phyloP scores from a whole-genome alignment of 2,888 invertebrate genomes.

The Lasioglossum lativentre region DNA sequence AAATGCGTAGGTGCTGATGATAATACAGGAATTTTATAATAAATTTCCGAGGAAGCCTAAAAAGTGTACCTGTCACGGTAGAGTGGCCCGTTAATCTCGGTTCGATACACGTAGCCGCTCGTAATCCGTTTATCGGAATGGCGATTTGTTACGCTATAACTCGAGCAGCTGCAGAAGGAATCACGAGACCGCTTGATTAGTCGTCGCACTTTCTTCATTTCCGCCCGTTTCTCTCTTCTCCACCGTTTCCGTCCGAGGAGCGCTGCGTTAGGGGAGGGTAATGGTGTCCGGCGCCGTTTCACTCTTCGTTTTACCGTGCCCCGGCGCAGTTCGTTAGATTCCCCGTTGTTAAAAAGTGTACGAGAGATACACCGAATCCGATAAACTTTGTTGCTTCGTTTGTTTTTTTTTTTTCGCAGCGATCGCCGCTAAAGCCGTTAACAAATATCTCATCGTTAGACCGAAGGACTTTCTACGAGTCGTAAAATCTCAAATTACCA shows the following conservation, averaged over 20 bases:
- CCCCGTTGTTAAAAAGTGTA: neutral
- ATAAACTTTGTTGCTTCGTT: neutral
- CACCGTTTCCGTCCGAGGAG: neutral
- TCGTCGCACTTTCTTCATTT: slow-evolving; percentile 12
- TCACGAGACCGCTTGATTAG: slow-evolving; percentile 20
- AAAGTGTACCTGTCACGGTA: neutral
- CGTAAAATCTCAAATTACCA: neutral
- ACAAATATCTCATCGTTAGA: neutral
- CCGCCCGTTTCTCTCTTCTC: neutral
- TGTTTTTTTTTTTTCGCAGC: neutral
- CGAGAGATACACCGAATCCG: neutral
- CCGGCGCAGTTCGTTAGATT: slow-evolving; percentile 26
- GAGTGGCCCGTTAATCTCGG: slow-evolving; percentile 60
- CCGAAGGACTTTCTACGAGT: neutral
- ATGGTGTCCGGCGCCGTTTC: slow-evolving; percentile 22
- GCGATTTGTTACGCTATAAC: slow-evolving; percentile 47
- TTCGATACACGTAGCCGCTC: slow-evolving; percentile 72
- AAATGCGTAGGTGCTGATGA: neutral
- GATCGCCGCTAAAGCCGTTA: no score
- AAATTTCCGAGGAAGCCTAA: neutral
- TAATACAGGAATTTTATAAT: neutral
- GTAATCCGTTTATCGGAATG: slow-evolving; percentile 72
- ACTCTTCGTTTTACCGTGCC: slow-evolving; percentile 14
- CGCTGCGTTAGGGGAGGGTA: slow-evolving; percentile 6
- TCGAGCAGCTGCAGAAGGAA: slow-evolving; percentile 19